phyloP scores from a whole-genome alignment of 2,888 invertebrate species.

The Agelastica alni region DNA sequence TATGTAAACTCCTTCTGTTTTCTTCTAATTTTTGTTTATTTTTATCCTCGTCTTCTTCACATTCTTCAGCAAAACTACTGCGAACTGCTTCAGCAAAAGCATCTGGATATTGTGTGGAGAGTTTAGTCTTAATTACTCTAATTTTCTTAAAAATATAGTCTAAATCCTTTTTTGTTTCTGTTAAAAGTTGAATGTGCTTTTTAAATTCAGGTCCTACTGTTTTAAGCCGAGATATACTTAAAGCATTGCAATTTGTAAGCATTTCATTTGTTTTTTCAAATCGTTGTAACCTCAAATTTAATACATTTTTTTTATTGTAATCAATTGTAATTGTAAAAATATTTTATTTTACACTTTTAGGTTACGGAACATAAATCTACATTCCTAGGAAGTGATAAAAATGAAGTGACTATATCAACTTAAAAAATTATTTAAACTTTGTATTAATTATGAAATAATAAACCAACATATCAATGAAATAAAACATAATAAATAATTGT shows the following conservation, averaged over 20 bases:
- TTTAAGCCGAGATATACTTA: conserved; percentile 87
- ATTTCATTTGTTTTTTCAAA: conserved; percentile 99
- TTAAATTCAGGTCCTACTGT: conserved; percentile 87
- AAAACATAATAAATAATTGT: too few species aligned
- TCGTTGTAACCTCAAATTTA: conserved; percentile 78
- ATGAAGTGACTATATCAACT: background rate
- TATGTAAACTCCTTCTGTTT: conserved; percentile 41
- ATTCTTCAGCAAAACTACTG: conserved; percentile 53
- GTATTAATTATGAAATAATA: too few species aligned
- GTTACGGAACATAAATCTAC: too few species aligned
- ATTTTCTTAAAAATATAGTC: conserved; percentile 94
- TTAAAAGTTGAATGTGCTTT: conserved; percentile 82
- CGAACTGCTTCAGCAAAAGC: conserved; percentile 66
- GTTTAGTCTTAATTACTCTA: conserved; percentile 77
- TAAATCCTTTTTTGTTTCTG: conserved; percentile 92
- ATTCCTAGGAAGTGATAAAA: too few species aligned
- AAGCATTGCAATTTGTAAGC: conserved; percentile 93
- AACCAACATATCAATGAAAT: too few species aligned
- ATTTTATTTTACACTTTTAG: too few species aligned
- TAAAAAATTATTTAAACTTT: conserved; percentile 5
- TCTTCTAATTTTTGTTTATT: conserved; percentile 26
- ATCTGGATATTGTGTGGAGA: conserved; percentile 70
- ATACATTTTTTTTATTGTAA: too few species aligned
- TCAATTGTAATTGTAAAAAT: too few species aligned
- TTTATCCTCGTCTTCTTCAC: conserved; percentile 47